These are phyloP conservation scores for Dryoscopus gambensis DNA, from an alignment of 2,113 vertebrate genomes.

Conservation along the genomic window DNA sequence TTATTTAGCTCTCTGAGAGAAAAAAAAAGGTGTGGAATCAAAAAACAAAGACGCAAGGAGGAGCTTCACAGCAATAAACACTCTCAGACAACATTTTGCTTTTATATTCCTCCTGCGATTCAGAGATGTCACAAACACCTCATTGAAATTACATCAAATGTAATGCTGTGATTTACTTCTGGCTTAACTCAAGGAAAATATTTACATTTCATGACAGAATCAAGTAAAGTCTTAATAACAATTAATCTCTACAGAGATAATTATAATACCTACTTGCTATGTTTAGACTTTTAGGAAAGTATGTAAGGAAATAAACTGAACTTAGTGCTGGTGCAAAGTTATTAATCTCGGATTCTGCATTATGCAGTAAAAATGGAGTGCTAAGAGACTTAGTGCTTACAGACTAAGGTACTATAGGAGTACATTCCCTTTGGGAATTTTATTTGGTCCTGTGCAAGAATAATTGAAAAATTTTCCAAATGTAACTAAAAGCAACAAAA, in stretches of 20 bases:
- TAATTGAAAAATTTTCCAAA: background rate
- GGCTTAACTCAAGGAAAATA: background rate
- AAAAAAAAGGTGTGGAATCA: background rate
- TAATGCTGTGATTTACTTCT: background rate
- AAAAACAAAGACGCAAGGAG: background rate
- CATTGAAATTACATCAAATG: background rate
- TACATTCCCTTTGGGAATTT: background rate
- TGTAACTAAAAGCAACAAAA: background rate
- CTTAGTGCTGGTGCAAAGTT: background rate
- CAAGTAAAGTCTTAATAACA: constrained; percentile 7
- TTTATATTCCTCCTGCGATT: background rate
- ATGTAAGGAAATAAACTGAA: background rate
- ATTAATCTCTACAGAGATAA: constrained; percentile 27
- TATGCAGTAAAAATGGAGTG: background rate
- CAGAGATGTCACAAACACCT: background rate
- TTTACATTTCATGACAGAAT: background rate
- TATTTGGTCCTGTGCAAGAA: background rate
- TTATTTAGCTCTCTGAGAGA: background rate
- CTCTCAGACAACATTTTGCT: background rate
- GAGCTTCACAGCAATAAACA: background rate
- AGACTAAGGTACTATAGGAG: background rate
- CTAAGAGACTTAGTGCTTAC: too few species aligned
- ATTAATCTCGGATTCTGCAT: background rate
- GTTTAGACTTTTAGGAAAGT: background rate
- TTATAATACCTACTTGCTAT: background rate